Evolutionary conservation across 2,888 invertebrate species (phyloP).

Genomic region (Eugnorisma glareosa): DNA sequence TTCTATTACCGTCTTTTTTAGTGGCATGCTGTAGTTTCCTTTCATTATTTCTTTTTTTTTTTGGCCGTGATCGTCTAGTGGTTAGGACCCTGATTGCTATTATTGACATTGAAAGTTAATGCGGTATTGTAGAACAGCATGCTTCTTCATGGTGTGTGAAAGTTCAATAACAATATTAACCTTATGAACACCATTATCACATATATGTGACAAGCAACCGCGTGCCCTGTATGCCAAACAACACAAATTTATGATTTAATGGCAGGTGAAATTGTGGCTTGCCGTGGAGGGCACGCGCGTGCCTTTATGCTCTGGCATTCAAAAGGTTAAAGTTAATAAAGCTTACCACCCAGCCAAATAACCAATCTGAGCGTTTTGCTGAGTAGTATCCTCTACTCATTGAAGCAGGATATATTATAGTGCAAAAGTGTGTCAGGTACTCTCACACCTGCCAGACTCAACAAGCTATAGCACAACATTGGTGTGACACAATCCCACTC

Average conservation of each 20-base stretch:
- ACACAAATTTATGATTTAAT: too few species aligned
- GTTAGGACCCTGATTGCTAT: too few species aligned
- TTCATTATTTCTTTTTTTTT: too few species aligned
- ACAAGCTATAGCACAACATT: neutral
- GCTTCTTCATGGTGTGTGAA: neutral
- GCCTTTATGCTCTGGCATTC: too few species aligned
- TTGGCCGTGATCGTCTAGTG: too few species aligned
- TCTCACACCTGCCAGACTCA: neutral
- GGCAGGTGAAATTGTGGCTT: too few species aligned
- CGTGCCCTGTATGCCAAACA: too few species aligned
- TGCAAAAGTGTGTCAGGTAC: neutral
- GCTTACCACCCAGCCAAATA: neutral
- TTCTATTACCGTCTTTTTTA: too few species aligned
- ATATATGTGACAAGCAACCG: too few species aligned
- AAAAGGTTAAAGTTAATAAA: neutral
- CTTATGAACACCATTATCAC: too few species aligned
- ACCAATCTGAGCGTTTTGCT: neutral
- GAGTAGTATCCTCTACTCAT: neutral
- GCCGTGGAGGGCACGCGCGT: too few species aligned
- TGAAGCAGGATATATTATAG: neutral
- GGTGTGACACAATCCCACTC: neutral
- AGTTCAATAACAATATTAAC: neutral
- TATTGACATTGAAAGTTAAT: neutral
- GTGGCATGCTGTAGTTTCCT: too few species aligned
- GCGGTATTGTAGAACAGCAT: neutral